Evolutionary conservation across 1,140 invertebrate genomes (phyloP), one percentile per base, ranked within the genome.

Genomic region (Drosophila mauritiana): DNA sequence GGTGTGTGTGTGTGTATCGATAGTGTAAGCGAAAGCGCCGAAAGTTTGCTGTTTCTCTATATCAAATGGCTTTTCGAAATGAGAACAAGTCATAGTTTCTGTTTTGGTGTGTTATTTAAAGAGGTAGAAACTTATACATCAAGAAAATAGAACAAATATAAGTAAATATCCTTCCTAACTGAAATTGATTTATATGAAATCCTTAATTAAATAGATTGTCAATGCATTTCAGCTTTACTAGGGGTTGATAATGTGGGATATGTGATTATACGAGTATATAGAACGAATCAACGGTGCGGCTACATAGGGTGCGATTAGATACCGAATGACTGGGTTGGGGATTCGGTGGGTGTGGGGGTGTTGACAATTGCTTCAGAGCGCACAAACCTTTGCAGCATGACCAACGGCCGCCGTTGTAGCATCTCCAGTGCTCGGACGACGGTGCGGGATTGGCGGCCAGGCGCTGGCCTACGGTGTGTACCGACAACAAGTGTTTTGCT

Each of bases 381-480:
- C 73, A 85, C 81, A 85, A 85, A 86, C 82, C 82, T 86, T 86
- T 81, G 78, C 74, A 86, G 72, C 79, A 64, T 45, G 67, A 75
- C 77, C 52, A 86, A 68, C 49, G 74, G 54, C 80, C 80, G 76
- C 63, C 57, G 57, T 78, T 37, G 68, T 82, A 78, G 68, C 62
- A 69, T 85, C 73, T 85, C 73, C 59, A 65, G 68, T 78, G 81
- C 59, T 83, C 80, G 70, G 61, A 63, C 70, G 52, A 59, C 67
- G 53, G 78, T 74, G 69, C 53, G 56, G 42, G 31, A 34, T 51
- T 54, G 65, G 65, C 20, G 52, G 72, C 49, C 80, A 65, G 67
- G 56, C 73, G 77, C 68, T 78, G 56, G 67, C 73, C 81, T 85
- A 68, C 61, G 58, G 59, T 73, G 80, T 78, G 61, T 83, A 78